Evolutionary conservation across 2,888 invertebrate species (phyloP).

Genomic region (Fragum sueziense): DNA sequence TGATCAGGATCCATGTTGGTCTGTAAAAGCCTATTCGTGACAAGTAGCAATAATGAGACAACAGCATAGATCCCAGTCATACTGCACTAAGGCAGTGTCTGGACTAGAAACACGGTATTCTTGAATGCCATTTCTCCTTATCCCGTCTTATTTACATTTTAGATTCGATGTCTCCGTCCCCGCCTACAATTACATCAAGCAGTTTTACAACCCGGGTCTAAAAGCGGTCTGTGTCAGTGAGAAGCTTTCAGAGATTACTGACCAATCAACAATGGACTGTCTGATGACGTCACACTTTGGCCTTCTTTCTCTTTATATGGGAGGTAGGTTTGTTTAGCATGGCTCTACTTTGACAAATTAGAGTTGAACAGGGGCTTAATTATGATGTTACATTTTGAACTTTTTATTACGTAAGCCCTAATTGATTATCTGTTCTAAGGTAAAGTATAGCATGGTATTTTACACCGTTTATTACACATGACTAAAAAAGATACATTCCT

Average conservation of each 20-base stretch:
- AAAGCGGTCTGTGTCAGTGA: slow-evolving; percentile 56
- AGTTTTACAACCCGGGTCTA: slow-evolving; percentile 52
- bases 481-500: background rate
- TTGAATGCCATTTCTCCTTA: no score
- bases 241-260: slow-evolving; percentile 38
- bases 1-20: no score
- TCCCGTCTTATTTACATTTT: background rate
- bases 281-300: slow-evolving; percentile 60
- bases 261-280: slow-evolving; percentile 50
- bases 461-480: background rate
- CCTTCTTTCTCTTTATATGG: slow-evolving; percentile 53
- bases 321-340: slow-evolving; percentile 39
- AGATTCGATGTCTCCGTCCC: slow-evolving; percentile 59
- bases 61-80: no score
- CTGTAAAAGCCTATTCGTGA: no score
- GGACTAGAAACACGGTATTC: no score
- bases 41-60: no score
- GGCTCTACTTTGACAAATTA: background rate
- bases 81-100: no score
- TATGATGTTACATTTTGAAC: background rate
- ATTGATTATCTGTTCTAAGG: background rate
- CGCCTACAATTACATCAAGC: slow-evolving; percentile 49
- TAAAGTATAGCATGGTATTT: background rate
- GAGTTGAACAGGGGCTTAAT: background rate
- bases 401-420: background rate